Conservation (phyloP, 2,797 vertebrate species). For the Silurus lanzhouensis region DNA sequence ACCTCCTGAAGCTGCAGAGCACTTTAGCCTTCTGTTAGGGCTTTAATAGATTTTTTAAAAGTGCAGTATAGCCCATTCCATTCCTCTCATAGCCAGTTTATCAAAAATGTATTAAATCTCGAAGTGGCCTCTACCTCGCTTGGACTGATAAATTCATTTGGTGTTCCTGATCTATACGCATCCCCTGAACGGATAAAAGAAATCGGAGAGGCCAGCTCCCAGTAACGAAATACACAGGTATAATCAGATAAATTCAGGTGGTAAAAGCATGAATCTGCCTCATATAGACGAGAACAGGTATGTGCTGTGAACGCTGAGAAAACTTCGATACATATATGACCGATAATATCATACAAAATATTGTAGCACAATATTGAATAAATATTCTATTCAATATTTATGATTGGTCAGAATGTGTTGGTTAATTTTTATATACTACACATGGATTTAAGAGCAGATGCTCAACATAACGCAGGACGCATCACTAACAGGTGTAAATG, state of each 20-base stretch:
- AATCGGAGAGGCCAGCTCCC: slow-evolving; percentile 67
- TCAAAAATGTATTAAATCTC: slow-evolving; percentile 69
- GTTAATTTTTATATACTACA: not conserved
- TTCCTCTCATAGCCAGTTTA: slow-evolving; percentile 72
- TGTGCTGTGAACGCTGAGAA: not conserved
- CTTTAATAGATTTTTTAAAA: slow-evolving; percentile 73
- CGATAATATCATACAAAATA: not conserved
- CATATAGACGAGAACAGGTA: slow-evolving; percentile 55
- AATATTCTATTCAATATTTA: not conserved
- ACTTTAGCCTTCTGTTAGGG: slow-evolving; percentile 65
- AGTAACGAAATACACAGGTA: slow-evolving; percentile 66
- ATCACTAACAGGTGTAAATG: not conserved
- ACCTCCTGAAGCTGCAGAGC: slow-evolving; percentile 64
- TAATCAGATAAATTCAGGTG: slow-evolving; percentile 65
- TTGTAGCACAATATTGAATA: not conserved
- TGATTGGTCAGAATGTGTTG: not conserved
- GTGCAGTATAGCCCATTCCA: slow-evolving; percentile 66
- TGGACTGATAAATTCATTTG: slow-evolving; percentile 72
- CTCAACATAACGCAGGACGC: not conserved
- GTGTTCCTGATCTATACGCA: slow-evolving; percentile 66
- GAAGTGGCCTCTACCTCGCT: slow-evolving; percentile 63
- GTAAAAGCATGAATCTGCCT: slow-evolving; percentile 59
- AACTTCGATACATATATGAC: not conserved
- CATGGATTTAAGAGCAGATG: not conserved
- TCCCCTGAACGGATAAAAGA: slow-evolving; percentile 67